Conservation (phyloP, 2,113 vertebrate genomes). For the Nesogale talazaci region DNA sequence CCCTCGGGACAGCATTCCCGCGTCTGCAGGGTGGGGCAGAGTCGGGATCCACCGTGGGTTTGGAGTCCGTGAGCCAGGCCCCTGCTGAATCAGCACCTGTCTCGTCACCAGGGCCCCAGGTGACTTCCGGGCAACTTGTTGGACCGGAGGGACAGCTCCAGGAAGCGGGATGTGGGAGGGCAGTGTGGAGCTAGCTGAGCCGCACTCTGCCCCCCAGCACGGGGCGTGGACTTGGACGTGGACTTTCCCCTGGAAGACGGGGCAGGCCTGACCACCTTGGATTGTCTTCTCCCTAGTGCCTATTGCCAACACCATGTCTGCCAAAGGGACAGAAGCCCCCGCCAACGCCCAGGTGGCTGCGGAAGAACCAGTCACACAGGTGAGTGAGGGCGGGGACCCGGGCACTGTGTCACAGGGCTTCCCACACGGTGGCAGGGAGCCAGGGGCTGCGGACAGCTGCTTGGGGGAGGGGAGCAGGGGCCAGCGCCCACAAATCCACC, state of each 20-base stretch:
- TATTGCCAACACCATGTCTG: constrained; percentile 48
- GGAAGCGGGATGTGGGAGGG: neutral
- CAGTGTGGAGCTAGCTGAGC: neutral
- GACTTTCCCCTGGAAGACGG: neutral
- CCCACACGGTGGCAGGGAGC: neutral
- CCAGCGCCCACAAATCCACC: accelerated
- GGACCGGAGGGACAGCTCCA: neutral
- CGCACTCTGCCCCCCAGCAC: neutral
- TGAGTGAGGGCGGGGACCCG: neutral
- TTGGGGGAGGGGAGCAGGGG: neutral
- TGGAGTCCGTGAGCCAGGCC: neutral
- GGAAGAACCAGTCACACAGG: constrained; percentile 46
- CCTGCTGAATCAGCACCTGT: neutral
- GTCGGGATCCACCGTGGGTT: no score
- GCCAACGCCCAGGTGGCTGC: neutral
- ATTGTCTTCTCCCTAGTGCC: neutral
- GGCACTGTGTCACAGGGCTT: neutral
- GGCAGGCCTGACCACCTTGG: accelerated
- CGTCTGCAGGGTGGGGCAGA: no score
- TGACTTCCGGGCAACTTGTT: neutral
- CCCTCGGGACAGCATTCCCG: no score
- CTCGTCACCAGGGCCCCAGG: neutral
- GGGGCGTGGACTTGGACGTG: neutral
- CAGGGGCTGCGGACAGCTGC: neutral
- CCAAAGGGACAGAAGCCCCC: neutral